These are phyloP conservation scores for Urocyon cinereoargenteus DNA, from an alignment of 2,797 vertebrate species.

Conservation along the genomic window DNA sequence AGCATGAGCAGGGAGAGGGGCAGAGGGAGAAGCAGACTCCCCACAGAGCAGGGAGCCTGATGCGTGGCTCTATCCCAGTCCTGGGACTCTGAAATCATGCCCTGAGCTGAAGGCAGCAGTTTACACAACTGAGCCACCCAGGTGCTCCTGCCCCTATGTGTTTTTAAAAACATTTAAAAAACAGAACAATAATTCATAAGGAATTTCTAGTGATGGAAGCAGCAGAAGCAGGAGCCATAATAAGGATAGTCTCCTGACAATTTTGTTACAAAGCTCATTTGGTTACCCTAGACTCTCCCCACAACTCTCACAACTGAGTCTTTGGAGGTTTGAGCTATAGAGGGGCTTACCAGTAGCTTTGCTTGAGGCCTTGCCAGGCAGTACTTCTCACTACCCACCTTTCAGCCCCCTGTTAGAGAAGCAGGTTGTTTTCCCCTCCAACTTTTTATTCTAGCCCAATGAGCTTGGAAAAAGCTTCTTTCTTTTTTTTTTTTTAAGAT, in stretches of 20 bases:
- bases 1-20: too few relatives aligned
- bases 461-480: background rate
- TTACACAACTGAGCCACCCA: too few relatives aligned
- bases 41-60: too few relatives aligned
- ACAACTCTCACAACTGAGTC: background rate
- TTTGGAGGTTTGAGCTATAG: fast-evolving
- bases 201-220: background rate
- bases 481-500: too few relatives aligned
- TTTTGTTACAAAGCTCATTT: background rate
- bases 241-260: background rate
- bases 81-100: too few relatives aligned
- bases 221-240: background rate
- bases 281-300: background rate
- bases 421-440: background rate
- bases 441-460: background rate
- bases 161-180: background rate
- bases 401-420: background rate
- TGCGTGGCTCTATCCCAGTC: too few relatives aligned
- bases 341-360: background rate
- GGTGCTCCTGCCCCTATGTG: too few relatives aligned
- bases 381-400: background rate
- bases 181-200: background rate
- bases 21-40: too few relatives aligned
- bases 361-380: background rate
- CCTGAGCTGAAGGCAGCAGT: too few relatives aligned